Evolutionary conservation across 92 coral and sea anemone genomes (phyloP).

Genomic region (Chrysogorgia sp.): DNA sequence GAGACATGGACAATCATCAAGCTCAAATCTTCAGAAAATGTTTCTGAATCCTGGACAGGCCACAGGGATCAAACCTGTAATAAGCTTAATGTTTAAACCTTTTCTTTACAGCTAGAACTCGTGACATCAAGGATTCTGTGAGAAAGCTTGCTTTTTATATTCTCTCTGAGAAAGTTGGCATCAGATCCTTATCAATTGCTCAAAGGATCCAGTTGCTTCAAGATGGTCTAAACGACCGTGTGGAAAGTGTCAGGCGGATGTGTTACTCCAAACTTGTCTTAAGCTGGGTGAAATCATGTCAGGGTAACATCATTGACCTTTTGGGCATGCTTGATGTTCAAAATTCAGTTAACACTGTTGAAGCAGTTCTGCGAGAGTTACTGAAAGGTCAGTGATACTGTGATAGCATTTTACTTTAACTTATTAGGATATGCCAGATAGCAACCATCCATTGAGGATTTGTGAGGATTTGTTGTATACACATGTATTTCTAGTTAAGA

Average conservation of each 20-base stretch:
- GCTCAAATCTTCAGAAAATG: not conserved
- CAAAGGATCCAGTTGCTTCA: slow-evolving; percentile 81
- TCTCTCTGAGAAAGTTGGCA: slow-evolving; percentile 78
- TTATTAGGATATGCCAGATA: not conserved
- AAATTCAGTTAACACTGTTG: slow-evolving; percentile 74
- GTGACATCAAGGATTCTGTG: slow-evolving; percentile 80
- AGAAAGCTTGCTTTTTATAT: slow-evolving; percentile 78
- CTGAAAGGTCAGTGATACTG: slow-evolving; percentile 64
- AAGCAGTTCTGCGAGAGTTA: slow-evolving; percentile 66
- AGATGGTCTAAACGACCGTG: slow-evolving; percentile 86
- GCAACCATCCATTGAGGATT: no score
- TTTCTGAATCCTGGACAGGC: not conserved
- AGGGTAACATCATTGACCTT: slow-evolving; percentile 68
- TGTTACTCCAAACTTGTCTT: slow-evolving; percentile 69
- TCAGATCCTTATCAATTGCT: slow-evolving; percentile 85
- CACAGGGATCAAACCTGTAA: no score
- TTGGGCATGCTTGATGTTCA: slow-evolving; percentile 81
- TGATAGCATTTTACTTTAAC: not conserved
- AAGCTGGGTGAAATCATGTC: slow-evolving; percentile 74
- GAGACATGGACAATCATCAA: no score
- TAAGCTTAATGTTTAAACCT: slow-evolving; percentile 3
- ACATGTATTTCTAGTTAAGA: no score
- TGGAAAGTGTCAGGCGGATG: slow-evolving; percentile 66
- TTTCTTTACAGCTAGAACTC: slow-evolving; percentile 74
- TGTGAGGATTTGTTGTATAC: no score